These are phyloP conservation scores for Coenonympha glycerion DNA, from an alignment of 2,888 invertebrate genomes.

Conservation along the genomic window DNA sequence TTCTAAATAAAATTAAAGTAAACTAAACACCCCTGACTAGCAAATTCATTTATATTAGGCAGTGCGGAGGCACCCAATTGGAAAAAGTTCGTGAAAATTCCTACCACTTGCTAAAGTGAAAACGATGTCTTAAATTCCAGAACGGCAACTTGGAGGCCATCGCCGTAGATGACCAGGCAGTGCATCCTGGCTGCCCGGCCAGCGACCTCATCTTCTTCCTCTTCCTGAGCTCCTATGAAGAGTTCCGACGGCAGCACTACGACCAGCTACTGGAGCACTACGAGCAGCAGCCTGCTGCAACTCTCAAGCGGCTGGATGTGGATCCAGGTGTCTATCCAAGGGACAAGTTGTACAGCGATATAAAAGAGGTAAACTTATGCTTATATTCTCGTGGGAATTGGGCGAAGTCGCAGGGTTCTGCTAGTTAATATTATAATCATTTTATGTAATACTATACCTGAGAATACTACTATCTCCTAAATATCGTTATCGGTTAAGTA, in stretches of 20 bases:
- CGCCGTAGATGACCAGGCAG: constrained; percentile 51
- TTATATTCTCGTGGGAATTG: no score
- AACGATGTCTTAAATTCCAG: constrained; percentile 39
- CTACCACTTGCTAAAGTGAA: no score
- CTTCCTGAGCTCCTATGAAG: constrained; percentile 47
- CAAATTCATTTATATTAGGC: no score
- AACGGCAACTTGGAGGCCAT: constrained; percentile 38
- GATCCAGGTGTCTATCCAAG: constrained; percentile 43
- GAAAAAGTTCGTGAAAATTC: no score
- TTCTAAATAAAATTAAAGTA: no score
- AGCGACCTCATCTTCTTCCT: constrained; percentile 53
- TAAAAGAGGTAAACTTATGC: constrained; percentile 2
- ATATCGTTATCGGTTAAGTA: no score
- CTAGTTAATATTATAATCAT: no score
- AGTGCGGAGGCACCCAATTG: no score
- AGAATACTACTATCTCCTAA: no score
- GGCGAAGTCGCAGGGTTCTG: no score
- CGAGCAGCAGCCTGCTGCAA: constrained; percentile 34
- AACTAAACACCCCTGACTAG: no score
- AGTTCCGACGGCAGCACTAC: constrained; percentile 41
- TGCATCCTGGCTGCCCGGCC: constrained; percentile 43
- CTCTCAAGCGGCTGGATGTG: constrained; percentile 36
- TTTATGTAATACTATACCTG: no score
- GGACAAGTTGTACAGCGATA: constrained; percentile 42
- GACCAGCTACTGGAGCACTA: constrained; percentile 35